Evolutionary conservation across 2,797 vertebrate species (phyloP), one percentile per base, ranked within the genome.

Genomic region (Sparidentex hasta): DNA sequence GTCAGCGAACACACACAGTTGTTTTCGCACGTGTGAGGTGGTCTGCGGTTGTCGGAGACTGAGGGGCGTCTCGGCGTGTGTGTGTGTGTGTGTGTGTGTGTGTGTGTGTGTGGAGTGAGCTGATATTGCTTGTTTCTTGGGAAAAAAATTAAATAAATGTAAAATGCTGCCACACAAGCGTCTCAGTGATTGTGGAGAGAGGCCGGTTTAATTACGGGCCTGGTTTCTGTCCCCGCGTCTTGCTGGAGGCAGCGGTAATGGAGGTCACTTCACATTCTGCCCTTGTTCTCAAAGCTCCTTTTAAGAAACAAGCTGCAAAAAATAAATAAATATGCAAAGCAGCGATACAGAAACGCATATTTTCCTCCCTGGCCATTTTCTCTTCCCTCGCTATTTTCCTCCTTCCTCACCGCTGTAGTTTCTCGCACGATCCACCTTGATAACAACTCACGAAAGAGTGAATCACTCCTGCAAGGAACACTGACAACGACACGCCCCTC

Each of bases 161-260:
- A 9, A 6, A 33, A 33, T 14, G 55, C 59, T 17, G 8, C 47
- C 13, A 5, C 27, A 46, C 55, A 55, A 55, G 11, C 48, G 69
- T 59, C 54, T 50, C 67, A 43, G 25, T 72, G 46, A 43, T 71
- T 54, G 55, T n/a, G 33, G 3, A 50, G 41, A 61, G 68, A 59
- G 23, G 68, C 62, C 65, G 59, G 58, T 78, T 77, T 64, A 65
- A 83, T 76, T 73, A 71, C 76, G 59, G 50, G 61, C 54, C 54
- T 80, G 76, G 48, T 74, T 81, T 70, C 71, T 72, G 68, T 74
- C 76, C 65, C 17, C 46, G 7, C 25, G 9, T 69, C 17, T 57
- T 41, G 25, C 81, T 21, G 46, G 48, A 65, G 50, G 63, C 62
- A 58, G 68, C 7, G 79, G 55, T 55, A 65, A 72, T 51, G 29